Base-by-base conservation (phyloP, 2,888 invertebrate genomes). In the Tachina fera region DNA sequence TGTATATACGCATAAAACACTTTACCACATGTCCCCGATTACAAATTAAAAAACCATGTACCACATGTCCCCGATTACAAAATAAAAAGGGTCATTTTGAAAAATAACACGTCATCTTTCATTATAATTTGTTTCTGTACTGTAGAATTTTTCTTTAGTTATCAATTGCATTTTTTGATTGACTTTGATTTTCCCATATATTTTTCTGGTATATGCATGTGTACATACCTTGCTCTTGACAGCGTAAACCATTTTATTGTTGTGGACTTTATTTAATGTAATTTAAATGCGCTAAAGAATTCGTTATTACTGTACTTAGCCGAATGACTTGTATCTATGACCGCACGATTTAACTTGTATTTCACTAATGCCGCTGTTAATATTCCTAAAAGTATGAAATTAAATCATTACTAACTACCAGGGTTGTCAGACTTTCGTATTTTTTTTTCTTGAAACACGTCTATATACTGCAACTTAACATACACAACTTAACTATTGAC, bases 211-310 rank as follows among this genome's bases (percentile, higher is more conserved):
- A 16, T 1, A 14, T 65, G 14, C 47, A 19, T 19, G 16, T 13
- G n/a, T 72, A 88, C 91, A 91, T 89, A 92, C 91, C 90, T 88
- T 88, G 89, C 88, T 89, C 88, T 91, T 91, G 22, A 92, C 90
- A 77, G 89, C 79, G 88, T 92, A 90, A 88, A 92, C 92, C 91
- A 92, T 92, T 90, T 90, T 91, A 83, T 88, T 84, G 78, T 83
- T 75, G 67, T 61, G 13, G 45, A 47, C 63, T 53, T 81, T 49
- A 65, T 68, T 67, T 74, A 16, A 72, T 56, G 47, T 16, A 81
- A 68, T 76, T 77, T 65, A 79, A 85, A 80, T 78, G 82, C 58
- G 11, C 22, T 70, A 8, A 72, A 80, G 51, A 51, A 60, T 14
- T 56, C 11, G n/a, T 67, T 58, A 70, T 58, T 79, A 74, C 56